Evolutionary conservation across 2,888 invertebrate genomes (phyloP), one percentile per base, ranked within the genome.

Genomic region (Trachelus stipa): DNA sequence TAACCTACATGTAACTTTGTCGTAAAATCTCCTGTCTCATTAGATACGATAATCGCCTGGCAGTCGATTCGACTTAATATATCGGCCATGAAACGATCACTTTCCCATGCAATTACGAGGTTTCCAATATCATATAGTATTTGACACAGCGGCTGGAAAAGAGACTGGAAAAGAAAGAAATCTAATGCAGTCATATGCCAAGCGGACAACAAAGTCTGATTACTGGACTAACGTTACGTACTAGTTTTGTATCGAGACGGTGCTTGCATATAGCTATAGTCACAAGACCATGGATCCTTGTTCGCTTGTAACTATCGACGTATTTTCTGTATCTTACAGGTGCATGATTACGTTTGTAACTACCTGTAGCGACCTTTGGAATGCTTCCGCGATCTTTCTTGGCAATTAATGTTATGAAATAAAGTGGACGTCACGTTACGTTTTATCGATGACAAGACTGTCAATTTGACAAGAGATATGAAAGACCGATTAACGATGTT

Each of bases 361-460:
- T 31, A 71, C 12, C 71, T 71, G 34, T 34, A 34, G 71, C 35
- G 74, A 74, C 74, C 74, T 74, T 74, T 74, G 34, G 35, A 74
- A 15, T 23, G 37, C 74, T 74, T 74, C 74, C 35, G 74, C 35
- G 74, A 74, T 74, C 74, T n/a, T 23, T 35, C 74, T 34, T 74
- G 11, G 74, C 35, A 35, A 74, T 71, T 71, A 71, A 34, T 34
- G 71, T 71, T 71, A 71, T 71, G 71, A 71, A 31, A 71, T 71
- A 31, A 71, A 34, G 71, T 31, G 71, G 12, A 34, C 33, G 71
- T 33, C 34, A 71, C 71, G 71, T 33, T 34, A 71, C 71, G 12
- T 71, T 74, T 71, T 30, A 33, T 30, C 71, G 71, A 30, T 71
- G 23, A 71, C 31, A 30, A 71, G 11, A 30, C 23, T 56, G 56